Percentiles rank a stretch among this genome's conserved stretches.
Conservation (phyloP, 2,888 invertebrate species). For the Gastracanthus pulcherrimus region DNA sequence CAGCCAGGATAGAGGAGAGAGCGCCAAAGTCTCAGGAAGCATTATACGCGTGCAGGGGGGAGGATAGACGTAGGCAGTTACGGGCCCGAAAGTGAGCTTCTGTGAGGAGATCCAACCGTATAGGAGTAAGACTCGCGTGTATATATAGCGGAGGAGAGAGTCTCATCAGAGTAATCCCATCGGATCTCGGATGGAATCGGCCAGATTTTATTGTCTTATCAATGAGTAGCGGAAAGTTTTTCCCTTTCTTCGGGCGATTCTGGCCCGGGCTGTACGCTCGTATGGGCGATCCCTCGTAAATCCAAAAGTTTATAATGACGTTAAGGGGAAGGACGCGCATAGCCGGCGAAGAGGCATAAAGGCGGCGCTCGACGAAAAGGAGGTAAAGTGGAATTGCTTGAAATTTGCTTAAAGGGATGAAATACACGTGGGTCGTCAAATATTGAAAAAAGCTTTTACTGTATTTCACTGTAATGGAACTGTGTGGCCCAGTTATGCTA, state of each 20-base stretch:
- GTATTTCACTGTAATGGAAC: too few species aligned
- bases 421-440: too few species aligned
- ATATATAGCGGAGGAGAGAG: not conserved
- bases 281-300: not conserved
- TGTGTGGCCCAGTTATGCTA: too few species aligned
- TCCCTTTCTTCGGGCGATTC: not conserved
- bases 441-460: too few species aligned
- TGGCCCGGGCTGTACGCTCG: too few species aligned
- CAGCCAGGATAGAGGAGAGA: slow-evolving; percentile 56
- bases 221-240: not conserved
- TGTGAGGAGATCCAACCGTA: not conserved
- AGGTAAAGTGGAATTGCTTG: too few species aligned
- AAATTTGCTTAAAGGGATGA: too few species aligned
- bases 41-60: not conserved
- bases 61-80: not conserved
- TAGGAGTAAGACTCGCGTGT: not conserved
- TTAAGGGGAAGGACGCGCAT: not conserved
- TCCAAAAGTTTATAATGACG: not conserved
- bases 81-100: not conserved
- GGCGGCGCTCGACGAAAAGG: too few species aligned
- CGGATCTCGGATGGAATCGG: slow-evolving; percentile 9
- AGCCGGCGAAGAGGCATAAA: too few species aligned
- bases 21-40: not conserved
- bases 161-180: slow-evolving; percentile 1
- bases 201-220: slow-evolving; percentile 36